These are phyloP conservation scores for Phoeniculus purpureus DNA, from an alignment of 2,797 vertebrate genomes.

Conservation along the genomic window DNA sequence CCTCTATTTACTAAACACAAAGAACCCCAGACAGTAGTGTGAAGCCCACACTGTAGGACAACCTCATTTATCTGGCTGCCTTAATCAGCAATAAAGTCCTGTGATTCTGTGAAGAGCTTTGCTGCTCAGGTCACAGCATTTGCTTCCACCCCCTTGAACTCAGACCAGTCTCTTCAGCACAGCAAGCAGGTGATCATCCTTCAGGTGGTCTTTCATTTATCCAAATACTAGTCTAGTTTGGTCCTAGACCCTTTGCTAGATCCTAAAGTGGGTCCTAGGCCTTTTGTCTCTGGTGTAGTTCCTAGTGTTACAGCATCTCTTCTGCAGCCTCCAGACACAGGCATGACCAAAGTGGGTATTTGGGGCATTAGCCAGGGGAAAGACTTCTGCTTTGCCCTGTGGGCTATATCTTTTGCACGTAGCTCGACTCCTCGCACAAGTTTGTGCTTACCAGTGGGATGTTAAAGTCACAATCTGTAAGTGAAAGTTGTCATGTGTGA, in stretches of 20 bases:
- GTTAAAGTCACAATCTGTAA: neutral
- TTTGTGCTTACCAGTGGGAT: neutral
- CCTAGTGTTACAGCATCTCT: neutral
- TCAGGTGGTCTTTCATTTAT: neutral
- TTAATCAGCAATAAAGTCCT: neutral
- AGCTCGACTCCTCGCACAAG: accelerated
- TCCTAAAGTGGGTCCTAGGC: neutral
- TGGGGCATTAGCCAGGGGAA: neutral
- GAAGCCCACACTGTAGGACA: accelerated
- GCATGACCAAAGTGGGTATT: neutral
- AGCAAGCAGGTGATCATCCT: neutral
- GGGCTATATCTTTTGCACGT: accelerated
- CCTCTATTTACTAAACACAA: accelerated
- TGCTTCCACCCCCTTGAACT: neutral
- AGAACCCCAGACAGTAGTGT: accelerated
- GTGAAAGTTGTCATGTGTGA: neutral
- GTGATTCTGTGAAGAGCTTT: neutral
- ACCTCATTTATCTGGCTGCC: neutral
- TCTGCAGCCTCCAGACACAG: neutral
- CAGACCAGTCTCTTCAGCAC: neutral
- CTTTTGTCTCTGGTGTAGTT: neutral
- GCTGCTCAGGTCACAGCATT: neutral
- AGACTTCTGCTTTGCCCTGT: neutral
- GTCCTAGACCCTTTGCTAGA: too few species aligned
- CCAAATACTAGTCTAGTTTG: neutral